phyloP scores from a whole-genome alignment of 2,797 vertebrate species.

The Chelmon rostratus region DNA sequence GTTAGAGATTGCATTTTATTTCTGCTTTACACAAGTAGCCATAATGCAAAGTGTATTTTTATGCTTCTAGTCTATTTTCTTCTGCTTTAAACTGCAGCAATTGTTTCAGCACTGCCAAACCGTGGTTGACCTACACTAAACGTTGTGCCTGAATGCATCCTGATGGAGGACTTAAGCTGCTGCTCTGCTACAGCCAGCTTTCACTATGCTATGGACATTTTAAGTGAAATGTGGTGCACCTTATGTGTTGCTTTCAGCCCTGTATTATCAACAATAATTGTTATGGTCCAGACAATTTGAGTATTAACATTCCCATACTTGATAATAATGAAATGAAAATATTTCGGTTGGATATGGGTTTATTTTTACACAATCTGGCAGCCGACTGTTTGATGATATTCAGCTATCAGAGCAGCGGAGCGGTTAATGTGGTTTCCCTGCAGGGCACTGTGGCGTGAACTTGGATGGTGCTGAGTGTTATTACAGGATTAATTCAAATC shows the following conservation, averaged over 20 bases:
- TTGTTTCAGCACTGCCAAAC: neutral
- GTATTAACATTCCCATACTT: neutral
- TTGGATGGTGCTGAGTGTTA: constrained; percentile 11
- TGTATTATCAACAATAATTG: neutral
- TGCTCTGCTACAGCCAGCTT: neutral
- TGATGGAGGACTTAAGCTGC: neutral
- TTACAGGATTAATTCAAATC: constrained; percentile 41
- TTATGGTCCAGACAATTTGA: neutral
- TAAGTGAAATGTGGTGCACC: neutral
- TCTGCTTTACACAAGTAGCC: too few species aligned
- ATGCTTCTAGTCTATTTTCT: neutral
- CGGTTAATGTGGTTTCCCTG: neutral
- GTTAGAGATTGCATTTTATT: too few species aligned
- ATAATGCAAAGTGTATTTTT: too few species aligned
- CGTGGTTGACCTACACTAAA: neutral
- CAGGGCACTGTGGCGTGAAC: neutral
- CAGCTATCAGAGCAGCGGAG: neutral
- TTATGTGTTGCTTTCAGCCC: neutral
- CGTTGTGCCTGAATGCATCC: neutral
- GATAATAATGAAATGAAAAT: neutral
- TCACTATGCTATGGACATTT: neutral
- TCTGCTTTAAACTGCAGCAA: neutral
- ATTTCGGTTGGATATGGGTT: constrained; percentile 11
- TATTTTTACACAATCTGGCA: constrained; percentile 19
- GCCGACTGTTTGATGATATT: constrained; percentile 14